Conservation (phyloP, 2,888 invertebrate species). For the Pantelozetes paolii region DNA sequence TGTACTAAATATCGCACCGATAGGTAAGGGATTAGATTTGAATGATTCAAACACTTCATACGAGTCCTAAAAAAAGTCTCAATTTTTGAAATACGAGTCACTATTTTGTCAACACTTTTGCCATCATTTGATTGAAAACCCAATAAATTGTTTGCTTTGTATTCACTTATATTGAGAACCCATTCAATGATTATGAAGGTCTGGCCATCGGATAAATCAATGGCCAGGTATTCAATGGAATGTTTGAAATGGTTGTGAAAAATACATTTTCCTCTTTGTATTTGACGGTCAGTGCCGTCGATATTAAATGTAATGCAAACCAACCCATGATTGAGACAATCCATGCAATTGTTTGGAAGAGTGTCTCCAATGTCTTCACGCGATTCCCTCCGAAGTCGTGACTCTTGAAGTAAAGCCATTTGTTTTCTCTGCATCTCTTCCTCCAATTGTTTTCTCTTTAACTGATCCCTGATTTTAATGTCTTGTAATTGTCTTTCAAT, state of each 20-base stretch:
- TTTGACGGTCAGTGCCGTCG: conserved; percentile 6
- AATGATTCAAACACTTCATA: conserved; percentile 56
- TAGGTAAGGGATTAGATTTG: conserved; percentile 69
- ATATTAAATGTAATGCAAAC: not conserved
- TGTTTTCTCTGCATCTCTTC: conserved; percentile 71
- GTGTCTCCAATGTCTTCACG: conserved; percentile 22
- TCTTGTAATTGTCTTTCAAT: conserved; percentile 41
- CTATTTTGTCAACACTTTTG: not conserved
- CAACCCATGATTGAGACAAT: not conserved
- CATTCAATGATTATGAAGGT: conserved; percentile 71
- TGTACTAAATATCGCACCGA: conserved; percentile 63
- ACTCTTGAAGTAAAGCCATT: conserved; percentile 68
- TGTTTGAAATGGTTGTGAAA: conserved; percentile 61
- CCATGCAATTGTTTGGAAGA: not conserved
- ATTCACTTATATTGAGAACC: conserved; percentile 53
- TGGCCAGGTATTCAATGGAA: conserved; percentile 68
- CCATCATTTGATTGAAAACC: not conserved
- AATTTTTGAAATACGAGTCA: conserved; percentile 10
- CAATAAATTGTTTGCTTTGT: not conserved
- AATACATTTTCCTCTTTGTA: conserved; percentile 65
- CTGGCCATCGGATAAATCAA: conserved; percentile 70
- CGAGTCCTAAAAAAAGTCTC: conserved; percentile 20
- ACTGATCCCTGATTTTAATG: conserved; percentile 57
- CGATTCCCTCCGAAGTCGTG: conserved; percentile 54
- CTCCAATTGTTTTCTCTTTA: conserved; percentile 47